A percentile compares a stretch with the other conserved stretches of the same genome.
Conservation (phyloP, 1,140 invertebrate species). For the Drosophila equinoxialis region DNA sequence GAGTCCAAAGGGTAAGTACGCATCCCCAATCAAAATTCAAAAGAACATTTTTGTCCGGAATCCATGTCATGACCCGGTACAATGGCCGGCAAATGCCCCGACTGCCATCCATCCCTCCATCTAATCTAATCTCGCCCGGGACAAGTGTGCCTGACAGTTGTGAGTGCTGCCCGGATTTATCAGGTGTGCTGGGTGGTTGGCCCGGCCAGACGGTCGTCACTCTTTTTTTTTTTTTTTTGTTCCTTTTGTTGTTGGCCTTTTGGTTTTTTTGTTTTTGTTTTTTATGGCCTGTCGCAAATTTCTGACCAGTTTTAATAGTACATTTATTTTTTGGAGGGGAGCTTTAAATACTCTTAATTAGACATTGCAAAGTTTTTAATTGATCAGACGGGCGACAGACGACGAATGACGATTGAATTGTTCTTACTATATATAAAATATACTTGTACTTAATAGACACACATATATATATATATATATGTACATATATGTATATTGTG, state of each 20-base stretch:
- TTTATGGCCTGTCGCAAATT: constrained; percentile 9
- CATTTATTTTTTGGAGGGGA: background rate
- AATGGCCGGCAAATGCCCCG: background rate
- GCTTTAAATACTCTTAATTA: constrained; percentile 10
- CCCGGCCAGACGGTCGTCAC: constrained; percentile 3
- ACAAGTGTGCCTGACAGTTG: constrained; percentile 20
- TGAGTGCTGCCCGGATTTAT: constrained; percentile 17
- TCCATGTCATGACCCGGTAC: constrained; percentile 5
- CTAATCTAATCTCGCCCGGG: constrained; percentile 5
- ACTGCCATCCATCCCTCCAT: background rate
- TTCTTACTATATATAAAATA: background rate
- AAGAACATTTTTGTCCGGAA: background rate
- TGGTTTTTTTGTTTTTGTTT: constrained; percentile 6
- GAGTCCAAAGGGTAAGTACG: constrained; percentile 85
- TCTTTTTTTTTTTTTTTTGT: background rate
- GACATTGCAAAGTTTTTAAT: constrained; percentile 14
- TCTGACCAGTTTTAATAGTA: constrained; percentile 3
- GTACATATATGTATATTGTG: no score
- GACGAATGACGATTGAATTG: background rate
- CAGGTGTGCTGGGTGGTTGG: constrained; percentile 4
- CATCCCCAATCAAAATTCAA: background rate
- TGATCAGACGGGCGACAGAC: constrained; percentile 5
- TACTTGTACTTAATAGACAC: background rate
- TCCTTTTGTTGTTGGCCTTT: constrained; percentile 12
- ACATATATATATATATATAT: background rate